Evolutionary conservation across 2,797 vertebrate genomes (phyloP).

Genomic region (Schizothorax lantsangensis): DNA sequence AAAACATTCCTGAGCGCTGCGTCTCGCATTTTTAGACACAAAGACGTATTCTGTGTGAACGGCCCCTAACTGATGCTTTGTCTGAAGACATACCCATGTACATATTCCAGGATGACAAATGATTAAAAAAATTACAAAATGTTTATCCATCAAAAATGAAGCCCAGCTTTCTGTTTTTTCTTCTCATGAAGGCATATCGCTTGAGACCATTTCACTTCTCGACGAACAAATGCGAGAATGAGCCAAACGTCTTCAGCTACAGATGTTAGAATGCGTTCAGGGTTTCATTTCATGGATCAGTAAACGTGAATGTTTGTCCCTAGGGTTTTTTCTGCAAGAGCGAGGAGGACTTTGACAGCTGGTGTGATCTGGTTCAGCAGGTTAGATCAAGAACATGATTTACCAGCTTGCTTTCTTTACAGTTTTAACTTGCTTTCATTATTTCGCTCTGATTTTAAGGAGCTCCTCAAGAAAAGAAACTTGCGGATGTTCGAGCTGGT

Average conservation of each 20-base stretch:
- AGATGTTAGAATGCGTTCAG: not conserved
- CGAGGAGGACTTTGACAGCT: conserved; percentile 88
- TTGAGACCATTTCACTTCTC: not conserved
- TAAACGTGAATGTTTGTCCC: not conserved
- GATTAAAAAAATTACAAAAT: not conserved
- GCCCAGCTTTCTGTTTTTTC: not conserved
- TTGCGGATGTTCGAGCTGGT: conserved; percentile 89
- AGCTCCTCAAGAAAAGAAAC: conserved; percentile 83
- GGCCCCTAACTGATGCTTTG: not conserved
- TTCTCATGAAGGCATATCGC: not conserved
- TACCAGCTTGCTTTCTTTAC: not conserved
- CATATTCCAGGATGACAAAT: not conserved
- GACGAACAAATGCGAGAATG: not conserved
- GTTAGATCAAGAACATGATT: conserved; percentile 66
- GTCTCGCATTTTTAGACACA: not conserved
- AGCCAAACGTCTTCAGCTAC: not conserved
- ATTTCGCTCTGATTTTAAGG: conserved; percentile 66
- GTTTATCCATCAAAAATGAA: not conserved
- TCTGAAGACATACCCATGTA: not conserved
- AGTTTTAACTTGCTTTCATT: not conserved
- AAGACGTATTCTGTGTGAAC: not conserved
- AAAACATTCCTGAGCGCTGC: no score
- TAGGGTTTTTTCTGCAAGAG: conserved; percentile 90
- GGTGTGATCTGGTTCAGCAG: conserved; percentile 87
- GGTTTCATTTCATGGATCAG: not conserved